Conservation (phyloP, 1,140 invertebrate species). For the Euwallacea similis region DNA sequence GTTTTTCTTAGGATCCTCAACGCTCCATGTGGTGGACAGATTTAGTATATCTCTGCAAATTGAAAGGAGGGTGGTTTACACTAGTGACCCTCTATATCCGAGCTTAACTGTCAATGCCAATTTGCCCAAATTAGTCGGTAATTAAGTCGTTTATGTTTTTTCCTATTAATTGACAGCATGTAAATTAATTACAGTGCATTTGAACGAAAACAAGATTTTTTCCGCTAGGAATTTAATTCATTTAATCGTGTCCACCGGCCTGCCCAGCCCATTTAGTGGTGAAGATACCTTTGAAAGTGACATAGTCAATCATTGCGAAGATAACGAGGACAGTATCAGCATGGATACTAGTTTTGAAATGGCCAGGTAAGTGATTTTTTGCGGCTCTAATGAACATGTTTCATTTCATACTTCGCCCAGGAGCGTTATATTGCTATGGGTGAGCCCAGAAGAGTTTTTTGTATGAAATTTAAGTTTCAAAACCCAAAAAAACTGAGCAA, state of each 20-base stretch:
- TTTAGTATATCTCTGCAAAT: constrained; percentile 88
- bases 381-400: too few species aligned
- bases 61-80: constrained; percentile 78
- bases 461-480: background rate
- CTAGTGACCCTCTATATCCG: constrained; percentile 83
- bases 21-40: constrained; percentile 84
- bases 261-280: constrained; percentile 56
- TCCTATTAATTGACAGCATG: background rate
- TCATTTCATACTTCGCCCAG: too few species aligned
- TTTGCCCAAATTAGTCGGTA: constrained; percentile 71
- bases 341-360: constrained; percentile 35
- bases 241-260: constrained; percentile 52
- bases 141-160: background rate
- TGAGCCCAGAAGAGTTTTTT: background rate
- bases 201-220: constrained; percentile 85
- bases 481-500: too few species aligned
- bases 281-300: constrained; percentile 21
- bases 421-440: too few species aligned
- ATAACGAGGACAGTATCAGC: constrained; percentile 32
- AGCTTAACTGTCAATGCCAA: constrained; percentile 79
- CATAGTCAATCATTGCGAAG: constrained; percentile 15
- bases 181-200: constrained; percentile 66
- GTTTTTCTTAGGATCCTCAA: constrained; percentile 62
- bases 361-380: constrained; percentile 21
- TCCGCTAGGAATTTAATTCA: constrained; percentile 58